Conservation (phyloP, 1,140 invertebrate species). For the Pantala flavescens region DNA sequence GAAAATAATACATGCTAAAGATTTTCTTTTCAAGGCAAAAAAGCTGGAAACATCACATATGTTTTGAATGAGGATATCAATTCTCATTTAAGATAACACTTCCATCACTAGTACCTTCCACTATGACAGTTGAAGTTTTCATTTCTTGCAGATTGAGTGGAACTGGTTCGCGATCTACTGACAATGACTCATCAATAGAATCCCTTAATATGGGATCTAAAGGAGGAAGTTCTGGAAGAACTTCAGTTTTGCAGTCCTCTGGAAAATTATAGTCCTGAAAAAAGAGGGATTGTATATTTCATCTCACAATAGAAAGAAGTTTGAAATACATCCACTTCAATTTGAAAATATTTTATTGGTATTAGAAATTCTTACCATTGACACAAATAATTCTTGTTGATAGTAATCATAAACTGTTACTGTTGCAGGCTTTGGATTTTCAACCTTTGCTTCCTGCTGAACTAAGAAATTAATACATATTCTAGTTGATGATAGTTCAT, state of each 20-base stretch:
- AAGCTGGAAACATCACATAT: no score
- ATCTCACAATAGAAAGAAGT: background rate
- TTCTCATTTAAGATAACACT: no score
- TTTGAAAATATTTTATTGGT: background rate
- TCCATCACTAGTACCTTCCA: background rate
- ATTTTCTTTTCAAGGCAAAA: no score
- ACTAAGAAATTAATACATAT: conserved; percentile 38
- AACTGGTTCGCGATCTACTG: background rate
- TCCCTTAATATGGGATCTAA: background rate
- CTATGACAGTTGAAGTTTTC: background rate
- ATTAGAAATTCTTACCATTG: conserved; percentile 20
- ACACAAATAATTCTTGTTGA: conserved; percentile 37
- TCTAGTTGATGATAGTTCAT: conserved; percentile 29
- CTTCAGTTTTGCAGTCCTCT: background rate
- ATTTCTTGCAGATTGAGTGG: background rate
- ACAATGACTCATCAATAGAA: background rate
- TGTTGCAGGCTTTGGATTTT: conserved; percentile 46
- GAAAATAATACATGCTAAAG: no score
- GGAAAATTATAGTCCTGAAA: conserved; percentile 12
- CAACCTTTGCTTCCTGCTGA: conserved; percentile 35
- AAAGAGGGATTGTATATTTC: background rate
- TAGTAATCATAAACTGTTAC: conserved; percentile 63
- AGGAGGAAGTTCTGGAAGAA: background rate
- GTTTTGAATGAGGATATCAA: no score
- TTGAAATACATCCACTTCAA: background rate